These are phyloP conservation scores for Patella depressa DNA, from an alignment of 2,888 invertebrate species.

Conservation along the genomic window DNA sequence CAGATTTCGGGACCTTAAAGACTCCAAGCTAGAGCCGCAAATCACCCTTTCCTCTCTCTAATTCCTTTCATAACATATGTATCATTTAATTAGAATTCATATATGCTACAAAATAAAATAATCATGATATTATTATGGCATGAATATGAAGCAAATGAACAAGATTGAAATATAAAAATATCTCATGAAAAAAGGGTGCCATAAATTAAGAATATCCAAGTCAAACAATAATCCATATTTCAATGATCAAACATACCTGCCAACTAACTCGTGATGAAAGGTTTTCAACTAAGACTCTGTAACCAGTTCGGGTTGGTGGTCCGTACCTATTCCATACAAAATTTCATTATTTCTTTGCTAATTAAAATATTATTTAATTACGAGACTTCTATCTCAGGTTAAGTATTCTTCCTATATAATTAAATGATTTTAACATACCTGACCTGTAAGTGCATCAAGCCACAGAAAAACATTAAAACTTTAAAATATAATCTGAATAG, in stretches of 20 bases:
- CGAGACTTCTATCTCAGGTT: slow-evolving; percentile 57
- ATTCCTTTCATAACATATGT: too few species aligned
- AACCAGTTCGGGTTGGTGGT: slow-evolving; percentile 94
- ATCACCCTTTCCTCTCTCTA: too few species aligned
- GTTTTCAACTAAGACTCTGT: slow-evolving; percentile 96
- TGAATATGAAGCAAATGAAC: neutral
- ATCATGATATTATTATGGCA: slow-evolving; percentile 9
- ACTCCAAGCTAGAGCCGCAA: too few species aligned
- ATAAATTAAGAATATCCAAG: neutral
- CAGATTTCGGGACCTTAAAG: too few species aligned
- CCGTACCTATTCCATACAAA: slow-evolving; percentile 82
- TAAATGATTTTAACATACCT: too few species aligned
- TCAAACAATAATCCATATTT: neutral
- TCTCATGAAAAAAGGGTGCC: neutral
- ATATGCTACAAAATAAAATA: slow-evolving; percentile 10
- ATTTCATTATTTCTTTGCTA: neutral
- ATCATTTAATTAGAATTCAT: slow-evolving; percentile 1
- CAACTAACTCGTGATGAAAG: slow-evolving; percentile 97
- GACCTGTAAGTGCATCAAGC: too few species aligned
- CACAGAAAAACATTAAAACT: too few species aligned
- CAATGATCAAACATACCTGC: slow-evolving; percentile 85
- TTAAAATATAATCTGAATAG: neutral
- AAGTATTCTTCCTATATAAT: too few species aligned
- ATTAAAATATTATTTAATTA: neutral
- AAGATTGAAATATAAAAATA: too few species aligned